These are phyloP conservation scores for Amazona finschi DNA, from an alignment of 2,797 vertebrate genomes.

Conservation along the genomic window DNA sequence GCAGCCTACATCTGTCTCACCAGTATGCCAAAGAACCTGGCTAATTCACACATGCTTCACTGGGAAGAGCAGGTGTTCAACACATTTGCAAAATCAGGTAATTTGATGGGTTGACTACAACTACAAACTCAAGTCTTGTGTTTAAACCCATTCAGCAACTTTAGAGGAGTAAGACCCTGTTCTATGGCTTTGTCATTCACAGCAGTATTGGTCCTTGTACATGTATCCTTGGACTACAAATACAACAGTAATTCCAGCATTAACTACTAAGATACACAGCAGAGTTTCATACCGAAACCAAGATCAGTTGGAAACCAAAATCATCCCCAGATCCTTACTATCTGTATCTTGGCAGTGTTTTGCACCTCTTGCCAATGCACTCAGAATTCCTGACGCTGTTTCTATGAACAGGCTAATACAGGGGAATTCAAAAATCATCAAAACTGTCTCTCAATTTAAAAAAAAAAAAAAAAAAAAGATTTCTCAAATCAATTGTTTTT, in stretches of 20 bases:
- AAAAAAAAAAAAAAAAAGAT: rapidly evolving
- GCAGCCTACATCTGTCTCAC: neutral
- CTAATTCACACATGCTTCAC: neutral
- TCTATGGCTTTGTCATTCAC: neutral
- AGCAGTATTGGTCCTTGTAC: neutral
- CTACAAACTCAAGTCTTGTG: neutral
- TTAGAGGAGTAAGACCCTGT: neutral
- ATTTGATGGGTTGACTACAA: neutral
- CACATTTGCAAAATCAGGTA: neutral
- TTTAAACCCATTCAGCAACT: neutral
- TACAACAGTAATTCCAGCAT: neutral
- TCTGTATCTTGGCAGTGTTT: neutral
- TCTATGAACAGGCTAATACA: neutral
- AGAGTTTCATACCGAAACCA: neutral
- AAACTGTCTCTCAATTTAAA: neutral
- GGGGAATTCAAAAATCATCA: neutral
- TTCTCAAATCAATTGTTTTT: neutral
- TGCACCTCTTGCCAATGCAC: neutral
- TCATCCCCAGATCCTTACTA: neutral
- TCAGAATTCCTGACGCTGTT: neutral
- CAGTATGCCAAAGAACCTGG: neutral
- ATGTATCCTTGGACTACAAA: neutral
- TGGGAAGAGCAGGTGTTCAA: neutral
- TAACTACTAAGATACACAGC: neutral
- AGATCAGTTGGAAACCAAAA: neutral